Evolutionary conservation across 2,113 vertebrate genomes (phyloP).

Genomic region (Diglossa brunneiventris): DNA sequence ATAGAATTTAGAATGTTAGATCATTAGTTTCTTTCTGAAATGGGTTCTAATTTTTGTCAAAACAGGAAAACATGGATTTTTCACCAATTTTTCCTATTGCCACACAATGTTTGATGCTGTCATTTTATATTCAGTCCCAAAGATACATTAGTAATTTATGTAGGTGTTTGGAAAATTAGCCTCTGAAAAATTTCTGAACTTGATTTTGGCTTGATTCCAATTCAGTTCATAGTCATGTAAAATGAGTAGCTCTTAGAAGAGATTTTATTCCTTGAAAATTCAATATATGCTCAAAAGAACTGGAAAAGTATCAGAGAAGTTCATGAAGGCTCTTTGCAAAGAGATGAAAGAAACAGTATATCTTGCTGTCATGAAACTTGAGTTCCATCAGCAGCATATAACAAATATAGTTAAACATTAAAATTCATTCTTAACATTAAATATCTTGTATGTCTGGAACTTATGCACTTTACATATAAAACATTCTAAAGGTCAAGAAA

Average conservation of each 20-base stretch:
- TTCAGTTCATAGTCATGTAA: background rate
- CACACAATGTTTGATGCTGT: background rate
- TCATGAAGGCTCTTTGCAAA: background rate
- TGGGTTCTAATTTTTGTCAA: rapidly evolving
- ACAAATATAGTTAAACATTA: slow-evolving; percentile 23
- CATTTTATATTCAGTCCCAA: background rate
- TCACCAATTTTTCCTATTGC: background rate
- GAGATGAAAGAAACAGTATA: background rate
- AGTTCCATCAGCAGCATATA: background rate
- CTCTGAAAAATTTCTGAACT: background rate
- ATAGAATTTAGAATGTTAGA: background rate
- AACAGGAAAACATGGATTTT: background rate
- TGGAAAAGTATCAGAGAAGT: background rate
- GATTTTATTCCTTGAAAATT: background rate
- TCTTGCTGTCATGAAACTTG: background rate
- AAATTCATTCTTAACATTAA: slow-evolving; percentile 56
- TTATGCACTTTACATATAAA: slow-evolving; percentile 60
- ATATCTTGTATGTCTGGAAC: background rate
- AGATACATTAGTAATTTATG: background rate
- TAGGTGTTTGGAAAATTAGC: background rate
- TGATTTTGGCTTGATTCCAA: background rate
- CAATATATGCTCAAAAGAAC: background rate
- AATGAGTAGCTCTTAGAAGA: background rate
- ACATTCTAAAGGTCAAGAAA: slow-evolving; percentile 66
- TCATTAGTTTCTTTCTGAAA: background rate